Evolutionary conservation across 2,797 vertebrate genomes (phyloP).

Genomic region (Tenualosa thibaudeaui): DNA sequence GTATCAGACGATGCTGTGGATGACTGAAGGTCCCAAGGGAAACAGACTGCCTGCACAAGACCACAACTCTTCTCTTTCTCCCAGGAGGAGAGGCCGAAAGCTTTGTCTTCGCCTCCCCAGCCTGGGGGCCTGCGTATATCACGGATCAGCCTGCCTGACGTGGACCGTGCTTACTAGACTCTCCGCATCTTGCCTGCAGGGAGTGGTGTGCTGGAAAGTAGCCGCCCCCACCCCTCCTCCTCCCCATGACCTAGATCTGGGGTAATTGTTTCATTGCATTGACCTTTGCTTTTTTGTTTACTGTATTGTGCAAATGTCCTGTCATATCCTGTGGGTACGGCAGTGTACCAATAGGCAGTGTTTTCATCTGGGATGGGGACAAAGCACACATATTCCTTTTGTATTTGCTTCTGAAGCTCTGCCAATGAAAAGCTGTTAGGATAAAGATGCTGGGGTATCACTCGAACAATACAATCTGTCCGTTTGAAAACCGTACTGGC

Average conservation of each 20-base stretch:
- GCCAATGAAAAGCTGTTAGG: neutral
- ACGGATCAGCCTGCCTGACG: neutral
- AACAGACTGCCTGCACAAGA: neutral
- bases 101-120: neutral
- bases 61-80: neutral
- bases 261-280: neutral
- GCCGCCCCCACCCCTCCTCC: neutral
- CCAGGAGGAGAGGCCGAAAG: neutral
- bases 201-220: neutral
- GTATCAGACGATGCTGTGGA: neutral
- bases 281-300: neutral
- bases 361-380: neutral
- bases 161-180: neutral
- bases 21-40: neutral
- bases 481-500: neutral
- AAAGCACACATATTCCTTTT: neutral
- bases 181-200: neutral
- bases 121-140: neutral
- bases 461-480: neutral
- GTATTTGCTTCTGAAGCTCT: neutral
- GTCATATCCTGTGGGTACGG: neutral
- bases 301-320: neutral
- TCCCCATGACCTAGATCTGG: neutral
- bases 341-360: neutral
- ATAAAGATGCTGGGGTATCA: neutral